Base-by-base conservation (phyloP, 1,140 invertebrate genomes). In the Trichonephila clavipes region DNA sequence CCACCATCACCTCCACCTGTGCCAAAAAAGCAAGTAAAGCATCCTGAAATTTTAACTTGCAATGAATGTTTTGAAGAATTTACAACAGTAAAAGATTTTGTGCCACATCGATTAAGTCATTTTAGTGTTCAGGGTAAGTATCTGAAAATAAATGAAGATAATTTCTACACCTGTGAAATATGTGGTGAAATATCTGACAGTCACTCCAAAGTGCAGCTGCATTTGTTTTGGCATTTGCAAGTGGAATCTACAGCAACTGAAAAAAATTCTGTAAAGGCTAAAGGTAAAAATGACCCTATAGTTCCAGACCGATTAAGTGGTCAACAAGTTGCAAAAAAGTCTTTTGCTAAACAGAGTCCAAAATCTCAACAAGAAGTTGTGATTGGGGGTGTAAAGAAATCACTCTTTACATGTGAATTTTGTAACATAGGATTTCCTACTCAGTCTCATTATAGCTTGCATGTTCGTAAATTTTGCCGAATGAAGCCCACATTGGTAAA, bases 201-300 rank as follows among this genome's bases (percentile, higher is more conserved):
- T 24, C 88, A 87, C 51, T 83, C 90, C 3, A 94, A 90, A 62
- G 86, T 94, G 12, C 92, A 94, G n/a, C 21, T 83, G 1, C 94
- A 94, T 90, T 92, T 94, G 28, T 90, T 94, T 51, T 88, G 92
- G 69, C 94, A 94, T 87, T 40, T 94, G 40, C 92, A 93, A 66
- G 51, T 90, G n/a, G 34, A 90, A 21, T 88, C 94, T 34, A 58
- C 61, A 40, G 10, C 61, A 5, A 44, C 12, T 21, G 59, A 64
- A 5, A 88, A 88, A 62, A 92, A 64, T 19, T 28, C 34, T 28
- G 61, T 12, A 28, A 19, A 8, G 58, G 82, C 14, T 40, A 72
- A 77, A 81, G n/a, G 34, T 28, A 91, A 92, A 62, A 51, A 24
- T 59, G 24, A 77, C 87, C 24, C 89, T 19, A 88, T 72, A 58